These are phyloP conservation scores for Ondatra zibethicus DNA, from an alignment of 2,113 vertebrate species.

Conservation along the genomic window DNA sequence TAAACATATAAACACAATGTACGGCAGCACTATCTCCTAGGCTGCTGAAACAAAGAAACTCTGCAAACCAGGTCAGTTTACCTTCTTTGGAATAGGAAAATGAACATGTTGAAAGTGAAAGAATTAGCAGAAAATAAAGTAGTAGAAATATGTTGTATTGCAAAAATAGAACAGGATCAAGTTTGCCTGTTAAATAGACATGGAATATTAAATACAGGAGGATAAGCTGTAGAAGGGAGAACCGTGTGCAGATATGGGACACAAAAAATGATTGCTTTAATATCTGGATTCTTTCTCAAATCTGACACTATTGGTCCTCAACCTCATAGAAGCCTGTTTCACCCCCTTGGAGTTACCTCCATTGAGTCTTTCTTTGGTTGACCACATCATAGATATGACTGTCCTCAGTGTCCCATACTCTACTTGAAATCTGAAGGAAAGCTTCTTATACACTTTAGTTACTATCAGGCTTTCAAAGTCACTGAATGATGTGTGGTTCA, in stretches of 20 bases:
- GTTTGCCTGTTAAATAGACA: background rate
- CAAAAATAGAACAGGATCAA: background rate
- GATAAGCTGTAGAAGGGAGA: background rate
- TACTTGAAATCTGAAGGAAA: background rate
- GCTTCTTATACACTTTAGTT: background rate
- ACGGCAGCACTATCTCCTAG: background rate
- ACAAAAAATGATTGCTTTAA: background rate
- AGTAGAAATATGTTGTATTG: background rate
- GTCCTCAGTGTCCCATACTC: background rate
- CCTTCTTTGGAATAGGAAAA: background rate
- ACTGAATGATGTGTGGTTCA: background rate
- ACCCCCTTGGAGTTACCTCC: background rate
- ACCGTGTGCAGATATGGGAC: background rate
- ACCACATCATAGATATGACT: background rate
- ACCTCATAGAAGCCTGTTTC: background rate
- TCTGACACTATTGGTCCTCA: background rate
- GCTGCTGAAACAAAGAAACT: background rate
- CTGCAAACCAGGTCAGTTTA: background rate
- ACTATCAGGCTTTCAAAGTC: background rate
- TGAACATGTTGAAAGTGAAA: background rate
- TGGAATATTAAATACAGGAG: background rate
- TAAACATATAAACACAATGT: background rate
- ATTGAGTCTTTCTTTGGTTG: background rate
- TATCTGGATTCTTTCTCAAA: background rate
- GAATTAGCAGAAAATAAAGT: background rate